Evolutionary conservation across 2,113 vertebrate species (phyloP), one percentile per base, ranked within the genome.

Genomic region (Oxyruncus cristatus): DNA sequence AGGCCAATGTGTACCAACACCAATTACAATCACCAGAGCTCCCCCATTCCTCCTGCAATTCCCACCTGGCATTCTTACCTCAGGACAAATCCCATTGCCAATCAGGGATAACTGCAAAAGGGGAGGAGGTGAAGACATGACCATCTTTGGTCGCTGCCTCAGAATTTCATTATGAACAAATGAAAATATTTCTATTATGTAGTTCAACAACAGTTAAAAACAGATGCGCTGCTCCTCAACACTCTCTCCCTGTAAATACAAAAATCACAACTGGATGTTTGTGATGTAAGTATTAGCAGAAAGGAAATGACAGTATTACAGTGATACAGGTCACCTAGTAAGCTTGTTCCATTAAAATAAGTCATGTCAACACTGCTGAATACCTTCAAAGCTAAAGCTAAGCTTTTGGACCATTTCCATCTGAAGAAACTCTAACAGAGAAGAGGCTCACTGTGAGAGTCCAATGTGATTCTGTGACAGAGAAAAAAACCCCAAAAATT

Each of bases 1-100:
- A 67, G 6, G 24, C 20, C 1, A 0, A 14, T 14, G 20, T 12
- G 17, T 37, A 61, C 14, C 22, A 27, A 53, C 14, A 27, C 26
- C 26, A 76, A 19, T 6, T 53, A 20, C 24, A 82, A 53, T 19
- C 11, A 53, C 17, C 20, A 26, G 20, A 75, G 46, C 23, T 61
- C 13, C 46, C 21, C 20, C 24, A 61, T 12, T 82, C 17, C 23
- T 53, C 53, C 53, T 46, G 46, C 28, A 75, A 21, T 26, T 82
- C 16, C 46, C 20, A 4, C 39, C n/a, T 53, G 24, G 3, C 47
- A 24, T 15, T 26, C 17, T 41, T 17, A 14, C 67, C 20, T 46
- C n/a, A n/a, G 23, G 20, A 68, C 12, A 67, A 53, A 68, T 41
- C 15, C 33, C 71, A 47, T 6, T 59, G 13, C 44, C 41, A 21